phyloP scores from a whole-genome alignment of 2,797 vertebrate genomes.

The Mycteria americana region DNA sequence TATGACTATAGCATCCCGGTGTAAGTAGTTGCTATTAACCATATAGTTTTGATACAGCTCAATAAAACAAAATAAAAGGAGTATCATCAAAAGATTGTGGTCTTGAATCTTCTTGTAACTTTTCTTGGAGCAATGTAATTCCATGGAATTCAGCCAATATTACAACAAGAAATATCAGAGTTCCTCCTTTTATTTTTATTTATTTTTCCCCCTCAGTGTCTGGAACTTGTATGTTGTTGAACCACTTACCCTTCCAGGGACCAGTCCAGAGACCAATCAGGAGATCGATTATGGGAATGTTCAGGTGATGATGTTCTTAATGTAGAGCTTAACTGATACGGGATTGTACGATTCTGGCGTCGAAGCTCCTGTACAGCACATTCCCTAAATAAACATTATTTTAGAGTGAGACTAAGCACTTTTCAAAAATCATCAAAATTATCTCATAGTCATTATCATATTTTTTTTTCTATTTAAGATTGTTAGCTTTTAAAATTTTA shows the following conservation, averaged over 20 bases:
- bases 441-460: neutral
- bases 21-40: neutral
- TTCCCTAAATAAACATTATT: slow-evolving; percentile 70
- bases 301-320: slow-evolving; percentile 71
- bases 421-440: neutral
- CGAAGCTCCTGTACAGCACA: slow-evolving; percentile 75
- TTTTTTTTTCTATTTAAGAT: neutral
- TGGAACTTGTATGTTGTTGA: neutral
- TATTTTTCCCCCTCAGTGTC: neutral
- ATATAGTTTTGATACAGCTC: neutral
- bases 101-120: neutral
- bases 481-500: neutral
- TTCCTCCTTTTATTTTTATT: neutral
- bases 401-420: neutral
- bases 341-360: slow-evolving; percentile 64
- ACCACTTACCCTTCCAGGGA: slow-evolving; percentile 71
- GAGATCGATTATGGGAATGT: slow-evolving; percentile 39
- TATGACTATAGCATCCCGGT: neutral
- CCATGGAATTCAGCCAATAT: neutral
- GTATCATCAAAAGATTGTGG: neutral
- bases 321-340: slow-evolving; percentile 61
- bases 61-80: neutral
- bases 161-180: neutral
- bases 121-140: neutral
- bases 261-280: slow-evolving; percentile 61